phyloP scores from a whole-genome alignment of 2,888 invertebrate genomes.

The Pseudococcus jackbeardsleyi region DNA sequence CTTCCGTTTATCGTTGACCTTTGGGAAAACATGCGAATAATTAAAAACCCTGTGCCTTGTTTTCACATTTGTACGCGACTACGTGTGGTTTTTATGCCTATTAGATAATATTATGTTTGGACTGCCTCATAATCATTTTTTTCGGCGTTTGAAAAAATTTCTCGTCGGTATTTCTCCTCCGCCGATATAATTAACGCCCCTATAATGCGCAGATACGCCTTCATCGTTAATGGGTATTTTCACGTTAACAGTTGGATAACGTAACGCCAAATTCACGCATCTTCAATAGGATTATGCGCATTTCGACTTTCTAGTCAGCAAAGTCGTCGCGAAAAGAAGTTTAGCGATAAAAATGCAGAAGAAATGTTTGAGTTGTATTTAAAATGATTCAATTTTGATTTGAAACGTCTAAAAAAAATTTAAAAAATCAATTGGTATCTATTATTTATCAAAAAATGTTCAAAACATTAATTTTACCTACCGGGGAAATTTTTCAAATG shows the following conservation, averaged over 20 bases:
- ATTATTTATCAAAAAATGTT: too few relatives aligned
- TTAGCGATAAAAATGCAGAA: too few relatives aligned
- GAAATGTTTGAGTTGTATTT: too few relatives aligned
- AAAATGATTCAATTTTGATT: too few relatives aligned
- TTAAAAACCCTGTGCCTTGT: neutral
- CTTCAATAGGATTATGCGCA: neutral
- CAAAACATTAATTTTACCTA: too few relatives aligned
- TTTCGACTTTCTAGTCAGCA: too few relatives aligned
- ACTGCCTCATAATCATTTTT: neutral
- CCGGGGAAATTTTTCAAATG: too few relatives aligned
- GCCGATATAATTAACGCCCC: neutral
- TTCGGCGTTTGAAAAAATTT: neutral
- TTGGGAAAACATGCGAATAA: constrained; percentile 27
- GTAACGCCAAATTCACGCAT: neutral
- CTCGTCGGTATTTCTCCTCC: neutral
- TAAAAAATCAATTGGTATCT: too few relatives aligned
- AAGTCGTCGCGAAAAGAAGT: too few relatives aligned
- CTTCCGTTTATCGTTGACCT: constrained; percentile 58
- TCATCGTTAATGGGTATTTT: neutral
- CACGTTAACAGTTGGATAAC: neutral
- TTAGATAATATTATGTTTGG: neutral
- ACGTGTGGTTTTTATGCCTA: neutral
- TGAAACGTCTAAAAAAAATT: too few relatives aligned
- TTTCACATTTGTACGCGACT: neutral
- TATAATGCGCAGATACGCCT: neutral